A percentile compares a stretch with the other conserved stretches of the same genome.
These are phyloP conservation scores for Meiosimyza decipiens DNA, from an alignment of 2,888 invertebrate genomes.

Conservation along the genomic window DNA sequence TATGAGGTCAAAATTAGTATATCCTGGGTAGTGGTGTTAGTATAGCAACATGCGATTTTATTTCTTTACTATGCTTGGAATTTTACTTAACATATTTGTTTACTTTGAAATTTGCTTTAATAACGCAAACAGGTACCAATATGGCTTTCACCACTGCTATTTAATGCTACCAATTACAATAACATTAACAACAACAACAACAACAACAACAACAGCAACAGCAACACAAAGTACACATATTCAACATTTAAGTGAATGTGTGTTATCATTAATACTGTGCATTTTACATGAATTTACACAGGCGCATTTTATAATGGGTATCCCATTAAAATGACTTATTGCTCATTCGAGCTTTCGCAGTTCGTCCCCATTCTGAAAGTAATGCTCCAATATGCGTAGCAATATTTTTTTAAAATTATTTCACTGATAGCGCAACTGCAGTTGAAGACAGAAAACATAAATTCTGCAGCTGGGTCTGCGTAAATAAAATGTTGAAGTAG, in stretches of 20 bases:
- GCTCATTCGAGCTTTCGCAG: constrained; percentile 13
- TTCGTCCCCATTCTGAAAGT: constrained; percentile 7
- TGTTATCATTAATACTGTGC: constrained; percentile 23
- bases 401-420: constrained; percentile 30
- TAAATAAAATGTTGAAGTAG: too few species aligned
- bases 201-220: constrained; percentile 3
- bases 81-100: too few species aligned
- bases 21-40: too few species aligned
- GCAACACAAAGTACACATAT: constrained; percentile 4
- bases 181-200: not conserved
- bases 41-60: too few species aligned
- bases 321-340: constrained; percentile 50
- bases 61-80: too few species aligned
- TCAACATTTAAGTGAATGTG: constrained; percentile 15
- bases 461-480: constrained; percentile 1
- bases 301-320: constrained; percentile 34
- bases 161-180: not conserved
- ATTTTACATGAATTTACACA: constrained; percentile 21
- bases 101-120: too few species aligned
- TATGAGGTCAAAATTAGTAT: too few species aligned
- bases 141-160: not conserved
- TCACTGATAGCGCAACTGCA: constrained; percentile 10
- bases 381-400: constrained; percentile 31
- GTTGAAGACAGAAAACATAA: constrained; percentile 6
- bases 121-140: constrained; percentile 12